phyloP scores from a whole-genome alignment of 2,113 vertebrate genomes.

The Lathamus discolor region DNA sequence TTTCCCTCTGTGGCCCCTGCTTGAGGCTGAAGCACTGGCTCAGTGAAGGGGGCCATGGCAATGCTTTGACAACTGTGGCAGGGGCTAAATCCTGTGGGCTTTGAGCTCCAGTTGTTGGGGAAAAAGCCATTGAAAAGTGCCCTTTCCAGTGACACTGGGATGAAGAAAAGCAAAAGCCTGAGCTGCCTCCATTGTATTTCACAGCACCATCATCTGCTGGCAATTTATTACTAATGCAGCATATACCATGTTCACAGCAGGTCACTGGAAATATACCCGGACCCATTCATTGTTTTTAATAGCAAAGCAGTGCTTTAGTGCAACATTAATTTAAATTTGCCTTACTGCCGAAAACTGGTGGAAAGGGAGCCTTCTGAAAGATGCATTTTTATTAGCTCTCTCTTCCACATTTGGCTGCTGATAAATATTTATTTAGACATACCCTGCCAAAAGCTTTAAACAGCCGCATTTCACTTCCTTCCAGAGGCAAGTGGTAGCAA shows the following conservation, averaged over 20 bases:
- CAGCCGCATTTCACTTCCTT: background rate
- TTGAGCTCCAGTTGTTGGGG: background rate
- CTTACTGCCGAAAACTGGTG: background rate
- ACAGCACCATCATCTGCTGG: background rate
- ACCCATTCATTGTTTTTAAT: background rate
- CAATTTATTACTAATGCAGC: background rate
- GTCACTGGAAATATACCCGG: background rate
- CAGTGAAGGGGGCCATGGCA: rapidly evolving
- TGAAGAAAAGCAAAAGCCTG: background rate
- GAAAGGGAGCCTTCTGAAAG: conserved; percentile 14
- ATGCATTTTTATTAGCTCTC: conserved; percentile 37
- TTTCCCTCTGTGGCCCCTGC: background rate
- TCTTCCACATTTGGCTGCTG: background rate
- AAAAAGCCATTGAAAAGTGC: background rate
- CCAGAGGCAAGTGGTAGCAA: background rate
- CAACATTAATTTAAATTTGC: conserved; percentile 34
- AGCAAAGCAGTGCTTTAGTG: conserved; percentile 1
- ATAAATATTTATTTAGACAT: conserved; percentile 47
- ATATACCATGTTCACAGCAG: background rate
- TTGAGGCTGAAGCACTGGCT: background rate
- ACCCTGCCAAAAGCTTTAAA: conserved; percentile 18
- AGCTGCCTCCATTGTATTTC: background rate
- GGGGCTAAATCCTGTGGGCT: background rate
- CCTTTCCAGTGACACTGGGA: background rate
- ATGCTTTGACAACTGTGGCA: background rate